These are phyloP conservation scores for Tigriopus californicus DNA, from an alignment of 2,888 invertebrate species.

Conservation along the genomic window DNA sequence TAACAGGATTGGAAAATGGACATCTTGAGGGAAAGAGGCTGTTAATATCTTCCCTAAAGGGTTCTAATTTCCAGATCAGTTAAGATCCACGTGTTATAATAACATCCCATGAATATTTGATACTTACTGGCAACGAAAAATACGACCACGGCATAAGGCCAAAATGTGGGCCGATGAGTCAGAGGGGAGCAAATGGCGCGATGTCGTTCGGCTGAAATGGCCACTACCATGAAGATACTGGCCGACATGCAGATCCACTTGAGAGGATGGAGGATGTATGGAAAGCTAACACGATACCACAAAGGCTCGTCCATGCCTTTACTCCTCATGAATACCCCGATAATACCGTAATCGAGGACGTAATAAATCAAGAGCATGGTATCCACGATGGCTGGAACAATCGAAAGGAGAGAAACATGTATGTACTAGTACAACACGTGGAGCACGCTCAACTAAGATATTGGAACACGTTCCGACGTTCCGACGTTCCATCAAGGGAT, in stretches of 20 bases:
- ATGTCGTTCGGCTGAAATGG: slow-evolving; percentile 5
- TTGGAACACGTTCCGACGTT: too few species aligned
- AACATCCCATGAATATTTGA: not conserved
- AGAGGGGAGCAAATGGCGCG: slow-evolving; percentile 7
- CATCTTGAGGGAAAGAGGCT: too few species aligned
- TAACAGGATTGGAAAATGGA: too few species aligned
- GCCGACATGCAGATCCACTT: not conserved
- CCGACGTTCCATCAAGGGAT: too few species aligned
- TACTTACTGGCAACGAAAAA: slow-evolving; percentile 1
- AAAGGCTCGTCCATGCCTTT: not conserved
- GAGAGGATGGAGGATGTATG: slow-evolving; percentile 1
- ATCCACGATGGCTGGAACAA: slow-evolving; percentile 5
- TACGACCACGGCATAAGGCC: slow-evolving; percentile 1
- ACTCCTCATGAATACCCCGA: not conserved
- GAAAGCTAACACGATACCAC: slow-evolving; percentile 8
- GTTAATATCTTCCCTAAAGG: too few species aligned
- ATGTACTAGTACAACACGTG: not conserved
- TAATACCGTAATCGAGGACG: not conserved
- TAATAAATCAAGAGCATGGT: not conserved
- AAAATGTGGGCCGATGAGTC: slow-evolving; percentile 9
- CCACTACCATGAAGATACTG: slow-evolving; percentile 7
- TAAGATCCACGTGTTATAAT: too few species aligned
- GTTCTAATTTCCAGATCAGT: too few species aligned
- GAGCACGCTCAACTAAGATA: too few species aligned
- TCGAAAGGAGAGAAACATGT: not conserved